Evolutionary conservation across 1,140 invertebrate species (phyloP).

Genomic region (Phymastichus coffea): DNA sequence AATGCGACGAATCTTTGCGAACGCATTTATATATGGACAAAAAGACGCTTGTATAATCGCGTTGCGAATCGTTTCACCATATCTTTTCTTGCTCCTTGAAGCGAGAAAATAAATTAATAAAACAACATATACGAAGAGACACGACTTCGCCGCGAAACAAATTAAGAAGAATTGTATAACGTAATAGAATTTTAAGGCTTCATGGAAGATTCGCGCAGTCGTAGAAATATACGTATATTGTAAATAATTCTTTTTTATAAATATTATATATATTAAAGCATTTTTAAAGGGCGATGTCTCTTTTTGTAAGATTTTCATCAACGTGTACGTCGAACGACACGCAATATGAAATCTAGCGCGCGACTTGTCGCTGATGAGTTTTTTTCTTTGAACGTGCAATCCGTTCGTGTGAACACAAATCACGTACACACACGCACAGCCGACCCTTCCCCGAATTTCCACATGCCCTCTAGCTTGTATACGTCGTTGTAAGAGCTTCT

Average conservation of each 20-base stretch:
- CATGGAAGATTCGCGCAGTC: slow-evolving; percentile 23
- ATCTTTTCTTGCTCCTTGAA: no score
- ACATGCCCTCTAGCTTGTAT: slow-evolving; percentile 28
- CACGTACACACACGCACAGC: neutral
- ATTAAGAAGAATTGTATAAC: slow-evolving; percentile 18
- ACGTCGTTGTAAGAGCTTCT: slow-evolving; percentile 29
- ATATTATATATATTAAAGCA: slow-evolving; percentile 20
- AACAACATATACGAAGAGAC: neutral
- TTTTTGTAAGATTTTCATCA: no score
- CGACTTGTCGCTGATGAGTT: slow-evolving; percentile 1
- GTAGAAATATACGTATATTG: slow-evolving; percentile 25
- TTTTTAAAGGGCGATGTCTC: slow-evolving; percentile 5
- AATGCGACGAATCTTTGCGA: slow-evolving; percentile 23
- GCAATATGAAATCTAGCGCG: neutral
- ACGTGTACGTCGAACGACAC: slow-evolving; percentile 1
- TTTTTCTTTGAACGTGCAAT: slow-evolving; percentile 24
- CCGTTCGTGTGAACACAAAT: slow-evolving; percentile 11
- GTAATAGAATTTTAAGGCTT: slow-evolving; percentile 26
- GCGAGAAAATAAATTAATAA: no score
- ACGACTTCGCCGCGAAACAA: neutral
- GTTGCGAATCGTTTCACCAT: slow-evolving; percentile 12
- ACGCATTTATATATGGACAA: slow-evolving; percentile 21
- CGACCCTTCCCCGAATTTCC: no score
- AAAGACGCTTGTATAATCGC: slow-evolving; percentile 16
- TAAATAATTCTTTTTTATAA: slow-evolving; percentile 27